Conservation (phyloP, 2,797 vertebrate species). For the Poeciliopsis gracilis region DNA sequence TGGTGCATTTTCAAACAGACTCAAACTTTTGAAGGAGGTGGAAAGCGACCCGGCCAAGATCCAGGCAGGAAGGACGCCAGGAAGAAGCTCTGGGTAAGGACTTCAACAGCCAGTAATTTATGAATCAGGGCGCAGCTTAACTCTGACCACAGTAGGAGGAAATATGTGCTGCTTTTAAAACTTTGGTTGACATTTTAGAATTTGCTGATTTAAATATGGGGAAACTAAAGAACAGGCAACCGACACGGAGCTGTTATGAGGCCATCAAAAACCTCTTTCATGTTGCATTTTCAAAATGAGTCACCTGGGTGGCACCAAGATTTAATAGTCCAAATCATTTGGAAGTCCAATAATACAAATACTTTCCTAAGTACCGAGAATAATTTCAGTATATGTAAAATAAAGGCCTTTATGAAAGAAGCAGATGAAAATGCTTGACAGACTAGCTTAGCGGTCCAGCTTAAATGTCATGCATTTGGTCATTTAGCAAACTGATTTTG, state of each 20-base stretch:
- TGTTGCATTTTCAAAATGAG: not conserved
- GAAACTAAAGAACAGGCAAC: not conserved
- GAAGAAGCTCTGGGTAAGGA: constrained; percentile 16
- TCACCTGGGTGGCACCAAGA: not conserved
- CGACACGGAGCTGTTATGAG: not conserved
- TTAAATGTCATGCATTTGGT: not conserved
- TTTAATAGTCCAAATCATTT: not conserved
- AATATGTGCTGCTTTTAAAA: not conserved
- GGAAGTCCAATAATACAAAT: no score
- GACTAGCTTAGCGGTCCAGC: not conserved
- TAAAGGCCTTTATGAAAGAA: not conserved
- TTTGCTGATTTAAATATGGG: constrained; percentile 2
- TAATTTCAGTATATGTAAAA: not conserved
- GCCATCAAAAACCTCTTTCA: not conserved
- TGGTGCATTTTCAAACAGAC: constrained; percentile 18
- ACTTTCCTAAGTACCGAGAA: not conserved
- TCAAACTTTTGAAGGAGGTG: constrained; percentile 3
- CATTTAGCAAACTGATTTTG: not conserved
- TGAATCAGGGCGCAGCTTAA: constrained; percentile 21
- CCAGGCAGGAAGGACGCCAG: not conserved
- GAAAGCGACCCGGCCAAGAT: constrained; percentile 23
- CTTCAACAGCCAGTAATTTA: constrained; percentile 17
- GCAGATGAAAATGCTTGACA: not conserved
- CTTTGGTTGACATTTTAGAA: not conserved
- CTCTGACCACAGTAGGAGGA: not conserved